Evolutionary conservation across 2,113 vertebrate species (phyloP), one percentile per base, ranked within the genome.

Genomic region (Nesospiza acunhae): DNA sequence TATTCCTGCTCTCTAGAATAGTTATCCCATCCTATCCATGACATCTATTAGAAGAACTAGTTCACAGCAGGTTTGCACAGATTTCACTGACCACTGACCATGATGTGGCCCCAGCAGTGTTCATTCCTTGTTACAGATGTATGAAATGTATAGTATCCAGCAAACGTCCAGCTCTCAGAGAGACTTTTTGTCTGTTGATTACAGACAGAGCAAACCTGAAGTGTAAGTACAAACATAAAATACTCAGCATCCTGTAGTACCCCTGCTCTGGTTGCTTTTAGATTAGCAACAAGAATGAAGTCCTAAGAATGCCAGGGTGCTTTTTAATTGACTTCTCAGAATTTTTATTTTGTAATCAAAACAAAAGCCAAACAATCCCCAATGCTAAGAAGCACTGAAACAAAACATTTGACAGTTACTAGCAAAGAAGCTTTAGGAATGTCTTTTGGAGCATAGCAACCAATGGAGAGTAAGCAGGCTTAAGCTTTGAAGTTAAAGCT

Each of bases 401-500:
- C 56, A 94, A 90, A 96, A 73, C 81, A 78, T 82, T 87, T 97
- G 86, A 86, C 92, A 93, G 77, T 60, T 55, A 46, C 26, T 23
- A 73, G 73, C n/a, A 93, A 73, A 90, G 86, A 77, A 90, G 92
- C 69, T 94, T 92, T 60, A 16, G 53, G 77, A 87, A 87, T 35
- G 37, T 72, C 64, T 93, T 92, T 93, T 52, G 80, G 74, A 93
- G 59, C 90, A 87, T 31, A 93, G 92, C 73, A 96, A 96, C 88
- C 83, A 56, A 41, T 2, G 39, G 50, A 75, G 69, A 69, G 50
- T 58, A 74, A 95, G 39, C 56, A 91, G 64, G 76, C 30, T 87
- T 87, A 79, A 90, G 52, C 81, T 96, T 89, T 97, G 70, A 97
- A 92, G 90, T 84, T 75, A 89, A 83, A 95, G 91, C 95, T 95